phyloP scores from a whole-genome alignment of 2,888 invertebrate genomes.

The Diplolepis rosae region DNA sequence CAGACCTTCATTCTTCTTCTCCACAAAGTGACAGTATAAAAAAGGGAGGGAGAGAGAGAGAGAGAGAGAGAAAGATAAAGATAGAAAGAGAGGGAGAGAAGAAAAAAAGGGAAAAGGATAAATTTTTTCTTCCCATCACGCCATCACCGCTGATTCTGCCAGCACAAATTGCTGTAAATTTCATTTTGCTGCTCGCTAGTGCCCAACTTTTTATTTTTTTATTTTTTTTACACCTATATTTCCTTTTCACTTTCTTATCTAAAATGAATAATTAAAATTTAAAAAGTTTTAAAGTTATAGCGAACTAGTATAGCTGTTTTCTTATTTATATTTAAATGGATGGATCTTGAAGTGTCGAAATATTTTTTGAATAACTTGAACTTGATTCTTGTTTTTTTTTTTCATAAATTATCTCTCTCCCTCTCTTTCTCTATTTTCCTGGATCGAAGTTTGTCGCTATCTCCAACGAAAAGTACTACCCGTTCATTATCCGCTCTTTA shows the following conservation, averaged over 20 bases:
- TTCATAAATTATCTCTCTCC: slow-evolving; percentile 27
- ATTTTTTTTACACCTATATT: slow-evolving; percentile 49
- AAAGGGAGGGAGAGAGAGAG: slow-evolving; percentile 45
- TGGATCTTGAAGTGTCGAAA: no score
- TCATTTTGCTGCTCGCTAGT: slow-evolving; percentile 71
- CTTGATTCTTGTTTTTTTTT: neutral
- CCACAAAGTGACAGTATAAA: slow-evolving; percentile 54
- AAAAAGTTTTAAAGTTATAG: neutral
- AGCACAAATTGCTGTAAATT: slow-evolving; percentile 70
- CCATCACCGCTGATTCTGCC: slow-evolving; percentile 70
- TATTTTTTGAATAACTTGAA: no score
- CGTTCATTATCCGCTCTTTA: slow-evolving; percentile 63
- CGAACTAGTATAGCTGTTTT: neutral
- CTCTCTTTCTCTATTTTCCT: slow-evolving; percentile 32
- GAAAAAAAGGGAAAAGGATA: slow-evolving; percentile 53
- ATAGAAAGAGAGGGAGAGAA: slow-evolving; percentile 44
- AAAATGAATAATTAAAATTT: slow-evolving; percentile 2
- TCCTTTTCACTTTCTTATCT: slow-evolving; percentile 39
- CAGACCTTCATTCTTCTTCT: slow-evolving; percentile 68
- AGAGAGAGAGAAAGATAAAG: slow-evolving; percentile 44
- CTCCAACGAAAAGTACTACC: slow-evolving; percentile 49
- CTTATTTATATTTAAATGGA: neutral
- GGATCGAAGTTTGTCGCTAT: slow-evolving; percentile 39
- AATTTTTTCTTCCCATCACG: slow-evolving; percentile 64
- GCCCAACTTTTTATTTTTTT: slow-evolving; percentile 53